A percentile compares a stretch with the other conserved stretches of the same genome.
Evolutionary conservation across 2,888 invertebrate genomes (phyloP).

Genomic region (Hydroisotoma schaefferi): DNA sequence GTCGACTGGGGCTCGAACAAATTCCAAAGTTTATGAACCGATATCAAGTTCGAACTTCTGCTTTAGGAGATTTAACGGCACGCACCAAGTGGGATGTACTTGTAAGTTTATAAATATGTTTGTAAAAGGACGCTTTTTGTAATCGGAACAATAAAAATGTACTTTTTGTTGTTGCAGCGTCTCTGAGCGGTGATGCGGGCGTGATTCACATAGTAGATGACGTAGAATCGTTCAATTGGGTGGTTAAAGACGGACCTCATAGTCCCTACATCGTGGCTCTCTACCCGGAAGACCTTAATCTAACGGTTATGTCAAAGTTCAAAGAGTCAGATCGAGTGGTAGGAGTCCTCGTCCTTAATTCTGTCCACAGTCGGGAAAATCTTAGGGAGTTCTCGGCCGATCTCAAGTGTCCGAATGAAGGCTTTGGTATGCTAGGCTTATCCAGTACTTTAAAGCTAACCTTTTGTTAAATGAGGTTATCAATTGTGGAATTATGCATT

Average conservation of each 20-base stretch:
- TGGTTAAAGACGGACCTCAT: constrained; percentile 67
- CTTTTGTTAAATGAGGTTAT: too few species aligned
- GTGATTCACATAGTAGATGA: constrained; percentile 70
- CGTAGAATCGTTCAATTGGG: constrained; percentile 62
- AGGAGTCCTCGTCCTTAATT: constrained; percentile 54
- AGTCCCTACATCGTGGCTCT: constrained; percentile 77
- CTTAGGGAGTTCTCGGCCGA: constrained; percentile 59
- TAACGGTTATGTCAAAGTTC: constrained; percentile 50
- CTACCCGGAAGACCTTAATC: constrained; percentile 62
- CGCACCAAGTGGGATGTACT: constrained; percentile 91
- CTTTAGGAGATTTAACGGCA: constrained; percentile 86
- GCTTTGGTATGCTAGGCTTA: constrained; percentile 59
- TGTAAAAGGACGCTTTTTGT: neutral
- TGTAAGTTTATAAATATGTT: constrained; percentile 62
- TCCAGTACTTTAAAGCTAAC: too few species aligned
- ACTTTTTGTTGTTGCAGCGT: constrained; percentile 58
- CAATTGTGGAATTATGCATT: too few species aligned
- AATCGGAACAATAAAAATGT: neutral
- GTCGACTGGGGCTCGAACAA: too few species aligned
- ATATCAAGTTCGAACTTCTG: constrained; percentile 73
- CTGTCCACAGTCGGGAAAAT: constrained; percentile 35
- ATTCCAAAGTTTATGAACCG: constrained; percentile 67
- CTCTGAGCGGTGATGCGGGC: constrained; percentile 75
- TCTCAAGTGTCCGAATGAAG: constrained; percentile 76
- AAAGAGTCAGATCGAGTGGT: constrained; percentile 53